These are phyloP conservation scores for Origma solitaria DNA, from an alignment of 2,113 vertebrate species.

Conservation along the genomic window DNA sequence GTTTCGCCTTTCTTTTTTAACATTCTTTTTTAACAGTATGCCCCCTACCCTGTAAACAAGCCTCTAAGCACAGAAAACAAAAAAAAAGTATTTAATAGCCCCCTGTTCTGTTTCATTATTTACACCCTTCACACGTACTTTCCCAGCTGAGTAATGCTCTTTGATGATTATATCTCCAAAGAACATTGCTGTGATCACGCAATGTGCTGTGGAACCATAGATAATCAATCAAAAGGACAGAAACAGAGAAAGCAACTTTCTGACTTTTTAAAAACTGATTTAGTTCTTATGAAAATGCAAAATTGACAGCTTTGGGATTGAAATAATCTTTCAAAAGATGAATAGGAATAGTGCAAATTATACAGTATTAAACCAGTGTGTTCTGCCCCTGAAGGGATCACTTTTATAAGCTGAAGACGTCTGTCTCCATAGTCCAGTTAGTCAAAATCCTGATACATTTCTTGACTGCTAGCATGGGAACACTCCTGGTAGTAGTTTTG, in stretches of 20 bases:
- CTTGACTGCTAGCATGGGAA: background rate
- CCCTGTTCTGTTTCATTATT: constrained; percentile 76
- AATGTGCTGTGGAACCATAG: constrained; percentile 67
- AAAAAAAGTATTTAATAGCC: constrained; percentile 69
- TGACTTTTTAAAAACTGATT: constrained; percentile 64
- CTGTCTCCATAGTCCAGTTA: background rate
- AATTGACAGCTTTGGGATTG: background rate
- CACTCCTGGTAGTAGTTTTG: background rate
- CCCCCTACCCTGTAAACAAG: constrained; percentile 69
- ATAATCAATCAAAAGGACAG: constrained; percentile 78
- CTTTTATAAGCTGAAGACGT: background rate
- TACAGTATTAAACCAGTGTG: background rate
- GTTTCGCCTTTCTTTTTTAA: background rate
- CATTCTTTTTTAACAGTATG: background rate
- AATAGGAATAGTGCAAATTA: background rate
- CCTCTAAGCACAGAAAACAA: constrained; percentile 70
- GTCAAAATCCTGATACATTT: background rate
- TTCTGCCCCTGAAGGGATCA: background rate
- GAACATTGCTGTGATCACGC: constrained; percentile 71
- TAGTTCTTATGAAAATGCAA: constrained; percentile 46
- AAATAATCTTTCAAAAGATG: background rate
- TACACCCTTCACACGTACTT: constrained; percentile 62
- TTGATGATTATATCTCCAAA: constrained; percentile 79
- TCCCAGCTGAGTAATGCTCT: constrained; percentile 67
- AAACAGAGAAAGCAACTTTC: constrained; percentile 66